Conservation (phyloP, 2,797 vertebrate species). For the Mormyrops boulengeri region DNA sequence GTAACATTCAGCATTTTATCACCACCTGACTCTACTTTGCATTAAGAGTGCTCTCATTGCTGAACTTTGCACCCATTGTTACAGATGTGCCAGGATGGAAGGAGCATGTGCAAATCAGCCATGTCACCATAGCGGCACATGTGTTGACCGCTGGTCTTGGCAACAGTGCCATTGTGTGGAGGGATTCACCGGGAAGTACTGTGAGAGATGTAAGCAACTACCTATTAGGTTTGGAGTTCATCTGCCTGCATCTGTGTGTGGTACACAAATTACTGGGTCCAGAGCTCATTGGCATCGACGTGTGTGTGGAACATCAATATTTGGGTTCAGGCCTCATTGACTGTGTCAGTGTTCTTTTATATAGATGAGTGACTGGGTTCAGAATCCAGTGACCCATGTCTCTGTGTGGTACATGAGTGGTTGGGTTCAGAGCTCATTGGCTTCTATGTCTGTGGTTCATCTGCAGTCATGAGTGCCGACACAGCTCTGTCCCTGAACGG, state of each 20-base stretch:
- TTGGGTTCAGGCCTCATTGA: background rate
- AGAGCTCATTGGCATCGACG: background rate
- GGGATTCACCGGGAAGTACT: slow-evolving; percentile 85
- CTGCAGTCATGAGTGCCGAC: slow-evolving; percentile 78
- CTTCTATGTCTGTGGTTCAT: background rate
- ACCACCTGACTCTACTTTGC: background rate
- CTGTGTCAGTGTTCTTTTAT: background rate
- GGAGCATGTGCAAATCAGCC: slow-evolving; percentile 75
- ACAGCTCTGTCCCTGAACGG: slow-evolving; percentile 86
- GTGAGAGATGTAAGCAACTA: slow-evolving; percentile 81
- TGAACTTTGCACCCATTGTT: background rate
- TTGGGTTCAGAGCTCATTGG: background rate
- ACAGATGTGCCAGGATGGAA: slow-evolving; percentile 87
- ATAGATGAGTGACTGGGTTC: background rate
- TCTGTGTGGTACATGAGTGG: background rate
- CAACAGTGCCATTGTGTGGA: slow-evolving; percentile 86
- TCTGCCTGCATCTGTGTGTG: background rate
- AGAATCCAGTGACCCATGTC: background rate
- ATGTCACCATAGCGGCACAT: slow-evolving; percentile 86
- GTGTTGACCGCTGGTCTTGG: slow-evolving; percentile 93
- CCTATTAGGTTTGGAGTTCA: background rate
- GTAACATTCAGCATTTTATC: background rate
- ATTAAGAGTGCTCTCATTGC: background rate
- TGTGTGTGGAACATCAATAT: background rate
- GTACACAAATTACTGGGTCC: background rate